These are phyloP conservation scores for Anableps anableps DNA, from an alignment of 2,797 vertebrate genomes.

Conservation along the genomic window DNA sequence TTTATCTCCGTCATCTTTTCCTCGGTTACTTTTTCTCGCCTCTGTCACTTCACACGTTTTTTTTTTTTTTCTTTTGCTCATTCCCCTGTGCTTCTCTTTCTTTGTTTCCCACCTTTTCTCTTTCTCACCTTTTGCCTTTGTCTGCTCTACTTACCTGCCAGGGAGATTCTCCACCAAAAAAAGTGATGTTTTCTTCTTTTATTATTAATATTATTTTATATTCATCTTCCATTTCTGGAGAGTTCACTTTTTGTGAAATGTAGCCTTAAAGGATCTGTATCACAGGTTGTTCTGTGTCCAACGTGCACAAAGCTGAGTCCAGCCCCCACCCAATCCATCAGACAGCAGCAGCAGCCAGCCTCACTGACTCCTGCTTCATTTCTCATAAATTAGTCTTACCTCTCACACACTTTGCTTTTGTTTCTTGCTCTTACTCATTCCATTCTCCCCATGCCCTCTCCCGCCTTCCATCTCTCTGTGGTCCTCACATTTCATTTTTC, in stretches of 20 bases:
- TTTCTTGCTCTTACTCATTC: constrained; percentile 75
- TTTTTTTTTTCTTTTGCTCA: constrained; percentile 40
- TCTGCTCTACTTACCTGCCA: constrained; percentile 58
- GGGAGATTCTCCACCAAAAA: constrained; percentile 65
- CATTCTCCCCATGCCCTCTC: constrained; percentile 74
- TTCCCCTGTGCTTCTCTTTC: constrained; percentile 51
- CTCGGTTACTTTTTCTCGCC: constrained; percentile 51
- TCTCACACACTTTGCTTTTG: constrained; percentile 78
- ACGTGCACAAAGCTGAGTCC: constrained; percentile 46
- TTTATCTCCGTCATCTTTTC: constrained; percentile 71
- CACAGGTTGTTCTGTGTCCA: constrained; percentile 68
- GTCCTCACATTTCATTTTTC: constrained; percentile 80
- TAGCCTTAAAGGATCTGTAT: constrained; percentile 68
- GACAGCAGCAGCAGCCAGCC: constrained; percentile 60
- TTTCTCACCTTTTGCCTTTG: constrained; percentile 65
- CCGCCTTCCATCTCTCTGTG: constrained; percentile 75
- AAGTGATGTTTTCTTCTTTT: constrained; percentile 50
- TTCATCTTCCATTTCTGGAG: constrained; percentile 68
- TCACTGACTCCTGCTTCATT: constrained; percentile 73
- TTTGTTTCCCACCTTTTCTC: constrained; percentile 56
- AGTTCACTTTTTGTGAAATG: constrained; percentile 66
- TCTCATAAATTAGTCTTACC: constrained; percentile 81
- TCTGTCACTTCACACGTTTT: constrained; percentile 66
- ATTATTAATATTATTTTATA: constrained; percentile 49
- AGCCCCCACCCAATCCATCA: constrained; percentile 69